These are phyloP conservation scores for Agrotis puta DNA, from an alignment of 2,888 invertebrate genomes.

Conservation along the genomic window DNA sequence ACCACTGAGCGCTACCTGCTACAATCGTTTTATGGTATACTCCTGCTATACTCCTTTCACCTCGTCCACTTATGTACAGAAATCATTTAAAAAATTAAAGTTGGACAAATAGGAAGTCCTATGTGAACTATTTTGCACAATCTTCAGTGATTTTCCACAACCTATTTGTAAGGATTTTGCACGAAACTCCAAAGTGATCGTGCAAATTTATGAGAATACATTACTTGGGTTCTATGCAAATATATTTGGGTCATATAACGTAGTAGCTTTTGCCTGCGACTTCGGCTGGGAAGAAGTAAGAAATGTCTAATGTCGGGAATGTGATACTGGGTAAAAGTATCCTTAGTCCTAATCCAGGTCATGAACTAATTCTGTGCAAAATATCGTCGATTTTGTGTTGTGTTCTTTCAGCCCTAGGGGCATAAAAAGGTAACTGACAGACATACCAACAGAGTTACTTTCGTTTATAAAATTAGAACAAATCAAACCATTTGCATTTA, in stretches of 20 bases:
- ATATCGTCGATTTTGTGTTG: no score
- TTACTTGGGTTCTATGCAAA: slow-evolving; percentile 37
- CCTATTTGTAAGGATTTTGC: not conserved
- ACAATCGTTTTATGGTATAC: no score
- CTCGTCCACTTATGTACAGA: not conserved
- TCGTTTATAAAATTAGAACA: not conserved
- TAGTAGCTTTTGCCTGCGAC: not conserved
- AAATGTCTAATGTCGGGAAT: not conserved
- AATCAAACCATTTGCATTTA: slow-evolving; percentile 26
- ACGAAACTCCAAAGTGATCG: slow-evolving; percentile 1
- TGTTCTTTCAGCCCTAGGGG: no score
- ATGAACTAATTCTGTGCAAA: no score
- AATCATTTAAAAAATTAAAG: slow-evolving; percentile 18
- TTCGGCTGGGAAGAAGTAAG: not conserved
- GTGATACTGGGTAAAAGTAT: not conserved
- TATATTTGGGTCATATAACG: not conserved
- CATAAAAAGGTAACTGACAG: not conserved
- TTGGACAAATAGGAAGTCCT: not conserved
- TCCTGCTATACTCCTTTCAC: no score
- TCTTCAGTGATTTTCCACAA: not conserved
- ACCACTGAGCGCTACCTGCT: no score
- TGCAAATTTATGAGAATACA: slow-evolving; percentile 13
- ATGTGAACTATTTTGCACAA: not conserved
- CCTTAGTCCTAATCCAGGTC: no score
- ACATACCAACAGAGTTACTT: not conserved